Conservation (phyloP, 2,797 vertebrate genomes). For the Remorina albescens region DNA sequence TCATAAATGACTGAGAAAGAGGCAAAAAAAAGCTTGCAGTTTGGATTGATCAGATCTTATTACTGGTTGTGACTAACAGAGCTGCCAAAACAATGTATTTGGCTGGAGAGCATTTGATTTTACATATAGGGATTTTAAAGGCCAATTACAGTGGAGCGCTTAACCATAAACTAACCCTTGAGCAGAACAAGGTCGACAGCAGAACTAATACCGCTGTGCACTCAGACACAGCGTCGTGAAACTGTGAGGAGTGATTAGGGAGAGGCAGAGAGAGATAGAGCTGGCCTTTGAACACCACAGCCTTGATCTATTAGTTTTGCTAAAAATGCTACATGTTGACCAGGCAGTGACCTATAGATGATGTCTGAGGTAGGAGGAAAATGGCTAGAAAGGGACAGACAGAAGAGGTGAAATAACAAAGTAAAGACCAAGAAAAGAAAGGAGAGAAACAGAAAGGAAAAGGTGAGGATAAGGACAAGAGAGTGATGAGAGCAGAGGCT, state of each 20-base stretch:
- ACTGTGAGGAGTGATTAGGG: constrained; percentile 60
- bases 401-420: constrained; percentile 38
- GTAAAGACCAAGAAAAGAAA: constrained; percentile 20
- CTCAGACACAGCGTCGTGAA: constrained; percentile 46
- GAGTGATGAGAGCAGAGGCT: constrained; percentile 15
- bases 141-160: constrained; percentile 58
- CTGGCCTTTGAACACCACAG: constrained; percentile 25
- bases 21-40: constrained; percentile 16
- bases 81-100: constrained; percentile 39
- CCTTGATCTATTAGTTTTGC: constrained; percentile 47
- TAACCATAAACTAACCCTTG: constrained; percentile 47
- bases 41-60: constrained; percentile 36
- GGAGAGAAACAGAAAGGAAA: constrained; percentile 11
- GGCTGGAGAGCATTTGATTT: constrained; percentile 27
- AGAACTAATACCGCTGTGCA: constrained; percentile 57
- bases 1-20: constrained; percentile 9
- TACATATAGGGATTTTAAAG: constrained; percentile 52
- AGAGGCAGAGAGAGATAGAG: constrained; percentile 28
- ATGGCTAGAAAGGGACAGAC: constrained; percentile 25
- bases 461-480: constrained; percentile 21
- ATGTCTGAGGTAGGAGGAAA: constrained; percentile 21
- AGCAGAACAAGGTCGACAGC: constrained; percentile 58
- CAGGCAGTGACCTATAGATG: constrained; percentile 26
- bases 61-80: constrained; percentile 31
- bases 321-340: constrained; percentile 43